A percentile compares a stretch with the other conserved stretches of the same genome.
phyloP scores from a whole-genome alignment of 2,888 invertebrate genomes.

The Deilephila elpenor region DNA sequence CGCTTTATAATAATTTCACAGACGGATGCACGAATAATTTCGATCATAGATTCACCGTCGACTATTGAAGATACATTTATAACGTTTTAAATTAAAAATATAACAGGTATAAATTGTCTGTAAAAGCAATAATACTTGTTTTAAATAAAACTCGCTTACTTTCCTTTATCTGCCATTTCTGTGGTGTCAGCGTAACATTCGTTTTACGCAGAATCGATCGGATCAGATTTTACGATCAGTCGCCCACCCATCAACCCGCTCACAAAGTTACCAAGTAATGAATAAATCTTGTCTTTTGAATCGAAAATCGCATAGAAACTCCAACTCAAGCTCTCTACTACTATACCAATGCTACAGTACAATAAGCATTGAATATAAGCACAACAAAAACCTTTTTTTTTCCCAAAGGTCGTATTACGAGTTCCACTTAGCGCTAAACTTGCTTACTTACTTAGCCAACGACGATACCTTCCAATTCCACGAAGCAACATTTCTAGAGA shows the following conservation, averaged over 20 bases:
- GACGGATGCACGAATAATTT: neutral
- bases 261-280: too few relatives aligned
- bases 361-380: neutral
- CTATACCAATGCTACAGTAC: too few relatives aligned
- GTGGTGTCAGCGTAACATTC: too few relatives aligned
- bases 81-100: neutral
- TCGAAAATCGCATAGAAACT: too few relatives aligned
- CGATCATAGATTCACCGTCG: neutral
- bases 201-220: too few relatives aligned
- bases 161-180: too few relatives aligned
- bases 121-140: neutral
- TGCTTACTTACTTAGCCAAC: conserved; percentile 3
- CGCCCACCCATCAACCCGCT: too few relatives aligned
- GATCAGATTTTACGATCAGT: too few relatives aligned
- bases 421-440: conserved; percentile 2
- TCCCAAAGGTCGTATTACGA: neutral
- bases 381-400: neutral
- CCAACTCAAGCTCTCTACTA: too few relatives aligned
- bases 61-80: neutral
- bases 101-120: neutral
- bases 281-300: too few relatives aligned
- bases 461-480: neutral
- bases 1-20: neutral
- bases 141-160: too few relatives aligned
- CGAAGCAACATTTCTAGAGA: conserved; percentile 1